Conservation (phyloP, 2,113 vertebrate species). For the Mirza zaza region DNA sequence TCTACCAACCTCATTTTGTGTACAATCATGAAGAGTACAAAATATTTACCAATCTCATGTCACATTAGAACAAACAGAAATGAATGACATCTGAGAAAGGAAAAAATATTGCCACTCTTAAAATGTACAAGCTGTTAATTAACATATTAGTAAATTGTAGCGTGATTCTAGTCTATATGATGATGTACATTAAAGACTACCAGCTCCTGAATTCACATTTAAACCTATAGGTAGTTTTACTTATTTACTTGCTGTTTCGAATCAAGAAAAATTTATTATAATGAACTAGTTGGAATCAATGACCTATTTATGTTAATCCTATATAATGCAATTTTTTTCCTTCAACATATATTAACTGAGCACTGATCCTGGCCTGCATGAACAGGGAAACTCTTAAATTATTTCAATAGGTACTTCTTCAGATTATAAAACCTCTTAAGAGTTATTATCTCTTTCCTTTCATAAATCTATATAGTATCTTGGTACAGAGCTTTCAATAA, state of each 20-base stretch:
- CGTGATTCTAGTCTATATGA: background rate
- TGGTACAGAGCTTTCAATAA: background rate
- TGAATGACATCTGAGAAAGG: constrained; percentile 29
- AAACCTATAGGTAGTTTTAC: constrained; percentile 18
- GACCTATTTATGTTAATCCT: constrained; percentile 10
- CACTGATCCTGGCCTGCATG: background rate
- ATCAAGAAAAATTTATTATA: constrained; percentile 23
- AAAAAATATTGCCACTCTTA: constrained; percentile 35
- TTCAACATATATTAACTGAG: constrained; percentile 2
- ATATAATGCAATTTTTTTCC: background rate
- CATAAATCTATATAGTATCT: background rate
- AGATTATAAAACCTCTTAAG: background rate
- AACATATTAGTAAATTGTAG: background rate
- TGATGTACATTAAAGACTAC: background rate
- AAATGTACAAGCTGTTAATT: constrained; percentile 41
- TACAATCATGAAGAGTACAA: constrained; percentile 11
- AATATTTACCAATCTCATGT: constrained; percentile 46
- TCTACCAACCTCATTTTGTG: background rate
- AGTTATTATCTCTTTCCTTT: constrained; percentile 20
- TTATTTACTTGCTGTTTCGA: background rate
- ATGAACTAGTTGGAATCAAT: background rate
- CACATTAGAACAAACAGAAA: constrained; percentile 26
- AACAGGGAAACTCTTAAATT: background rate
- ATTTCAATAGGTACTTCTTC: constrained; percentile 32
- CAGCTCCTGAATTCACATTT: constrained; percentile 24